Base-by-base conservation (phyloP, 1,140 invertebrate genomes). In the Bombus pascuorum region DNA sequence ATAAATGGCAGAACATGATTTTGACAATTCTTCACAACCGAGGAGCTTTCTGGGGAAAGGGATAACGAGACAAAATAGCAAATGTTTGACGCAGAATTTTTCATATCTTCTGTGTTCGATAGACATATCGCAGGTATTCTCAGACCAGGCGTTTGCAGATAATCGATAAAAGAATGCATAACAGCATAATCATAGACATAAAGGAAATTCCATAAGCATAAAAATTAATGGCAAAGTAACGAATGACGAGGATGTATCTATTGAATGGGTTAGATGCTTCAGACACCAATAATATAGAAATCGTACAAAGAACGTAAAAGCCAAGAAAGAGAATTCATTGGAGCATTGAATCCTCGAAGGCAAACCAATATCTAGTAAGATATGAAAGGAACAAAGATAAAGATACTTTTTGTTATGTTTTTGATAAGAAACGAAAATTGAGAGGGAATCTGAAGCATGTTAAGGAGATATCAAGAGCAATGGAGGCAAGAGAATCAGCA, bases 371-470 rank as follows among this genome's bases (percentile, higher is more conserved):
- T 98, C 97, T 53, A 97, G 97, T n/a, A 95, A 96, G 91, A 96
- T 97, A 91, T 98, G 97, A 97, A 98, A 98, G 95, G 95, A 95
- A 77, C 95, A 96, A 78, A 97, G 96, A 53, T 94, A 95, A 96
- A 88, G 97, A 91, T 97, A 39, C 95, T 32, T 32, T 32, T 32
- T 95, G 89, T 92, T 95, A 86, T 95, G 97, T 2, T 96, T 97
- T 86, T 95, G 97, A 53, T 87, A 97, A 97, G 90, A 97, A 97
- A 93, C 94, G 96, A 88, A 96, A 96, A 59, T 91, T 97, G 34
- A 95, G 96, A 68, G 90, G 96, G 72, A 96, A 97, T 91, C 81
- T 97, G 32, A 96, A 97, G 92, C 95, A 95, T 77, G 96, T 96
- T 1, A 98, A 97, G 93, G 96, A 97, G 90, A 92, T 96, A 79